phyloP scores from a whole-genome alignment of 2,113 vertebrate species.

The Daphoenositta chrysoptera region DNA sequence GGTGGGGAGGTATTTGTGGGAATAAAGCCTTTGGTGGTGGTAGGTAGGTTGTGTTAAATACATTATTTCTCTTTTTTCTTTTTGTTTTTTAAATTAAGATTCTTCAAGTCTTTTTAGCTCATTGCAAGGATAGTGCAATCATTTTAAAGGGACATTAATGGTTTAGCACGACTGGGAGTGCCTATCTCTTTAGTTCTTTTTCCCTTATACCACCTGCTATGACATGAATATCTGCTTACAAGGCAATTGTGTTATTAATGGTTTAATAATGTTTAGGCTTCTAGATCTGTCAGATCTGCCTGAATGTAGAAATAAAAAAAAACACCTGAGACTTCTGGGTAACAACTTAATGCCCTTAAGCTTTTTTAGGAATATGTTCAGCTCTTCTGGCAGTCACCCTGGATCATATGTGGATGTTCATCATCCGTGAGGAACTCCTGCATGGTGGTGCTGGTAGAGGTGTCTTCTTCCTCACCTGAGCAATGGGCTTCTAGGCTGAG shows the following conservation, averaged over 20 bases:
- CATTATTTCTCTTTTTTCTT: not conserved
- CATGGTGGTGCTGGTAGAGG: fast-evolving
- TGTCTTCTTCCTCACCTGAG: not conserved
- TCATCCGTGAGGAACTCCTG: fast-evolving
- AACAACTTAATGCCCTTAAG: not conserved
- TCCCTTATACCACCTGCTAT: not conserved
- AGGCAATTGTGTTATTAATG: not conserved
- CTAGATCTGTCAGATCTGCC: not conserved
- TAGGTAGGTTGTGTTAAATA: not conserved
- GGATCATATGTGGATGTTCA: fast-evolving
- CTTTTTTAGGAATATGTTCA: not conserved
- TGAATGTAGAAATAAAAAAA: not conserved
- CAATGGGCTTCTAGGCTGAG: not conserved
- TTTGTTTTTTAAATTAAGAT: not conserved
- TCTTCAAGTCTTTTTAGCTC: not conserved
- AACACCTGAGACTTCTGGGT: not conserved
- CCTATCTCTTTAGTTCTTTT: not conserved
- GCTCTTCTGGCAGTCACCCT: fast-evolving
- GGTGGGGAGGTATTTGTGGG: not conserved
- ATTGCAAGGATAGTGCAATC: not conserved
- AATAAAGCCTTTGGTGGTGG: not conserved
- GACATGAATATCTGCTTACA: not conserved
- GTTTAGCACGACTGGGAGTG: not conserved
- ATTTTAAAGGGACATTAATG: not conserved
- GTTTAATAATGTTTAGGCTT: not conserved